phyloP scores from a whole-genome alignment of 2,113 vertebrate species.

The Forbesichthys agassizii region DNA sequence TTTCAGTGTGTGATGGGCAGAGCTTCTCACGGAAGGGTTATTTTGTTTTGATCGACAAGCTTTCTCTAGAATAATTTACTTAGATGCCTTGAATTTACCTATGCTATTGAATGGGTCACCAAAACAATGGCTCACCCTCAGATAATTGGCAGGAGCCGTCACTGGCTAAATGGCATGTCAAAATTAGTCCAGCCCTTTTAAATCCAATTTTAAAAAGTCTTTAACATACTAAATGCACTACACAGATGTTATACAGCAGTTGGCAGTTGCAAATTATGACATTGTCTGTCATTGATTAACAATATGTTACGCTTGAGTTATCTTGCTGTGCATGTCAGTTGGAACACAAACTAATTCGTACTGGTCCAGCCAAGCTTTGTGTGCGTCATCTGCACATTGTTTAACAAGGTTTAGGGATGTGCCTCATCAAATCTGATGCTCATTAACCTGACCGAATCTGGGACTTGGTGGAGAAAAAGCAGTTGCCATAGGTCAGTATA shows the following conservation, averaged over 20 bases:
- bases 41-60: too few species aligned
- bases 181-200: too few species aligned
- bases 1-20: too few species aligned
- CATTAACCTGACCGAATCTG: constrained; percentile 58
- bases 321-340: not conserved
- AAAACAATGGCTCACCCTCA: too few species aligned
- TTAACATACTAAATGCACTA: not conserved
- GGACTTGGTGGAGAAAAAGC: constrained; percentile 37
- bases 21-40: too few species aligned
- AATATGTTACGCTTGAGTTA: not conserved
- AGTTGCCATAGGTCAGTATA: constrained; percentile 53
- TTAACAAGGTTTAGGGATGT: constrained; percentile 27
- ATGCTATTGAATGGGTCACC: too few species aligned
- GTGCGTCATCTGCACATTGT: constrained; percentile 45
- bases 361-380: constrained; percentile 37
- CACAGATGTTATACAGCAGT: not conserved
- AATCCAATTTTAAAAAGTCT: too few species aligned
- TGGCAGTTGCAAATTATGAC: not conserved
- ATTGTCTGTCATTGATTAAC: constrained; percentile 13
- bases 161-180: not conserved
- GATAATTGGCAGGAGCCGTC: too few species aligned
- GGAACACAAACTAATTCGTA: constrained; percentile 8
- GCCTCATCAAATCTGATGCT: constrained; percentile 54
- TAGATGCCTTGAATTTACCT: too few species aligned
- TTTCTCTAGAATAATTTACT: too few species aligned